Conservation (phyloP, 2,113 vertebrate species). For the Nannospalax galili region DNA sequence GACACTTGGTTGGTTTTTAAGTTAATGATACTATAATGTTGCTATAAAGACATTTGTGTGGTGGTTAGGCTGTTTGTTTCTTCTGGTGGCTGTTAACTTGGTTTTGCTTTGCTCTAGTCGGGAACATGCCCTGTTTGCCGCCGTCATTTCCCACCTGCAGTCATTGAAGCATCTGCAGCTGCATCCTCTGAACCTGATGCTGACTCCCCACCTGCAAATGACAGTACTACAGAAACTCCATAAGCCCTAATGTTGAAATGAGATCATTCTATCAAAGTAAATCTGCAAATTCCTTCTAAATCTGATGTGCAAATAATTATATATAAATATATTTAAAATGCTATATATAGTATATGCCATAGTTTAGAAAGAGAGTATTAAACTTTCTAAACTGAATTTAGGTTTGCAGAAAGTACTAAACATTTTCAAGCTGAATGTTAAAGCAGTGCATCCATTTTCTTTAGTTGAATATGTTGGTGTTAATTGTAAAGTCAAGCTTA, state of each 20-base stretch:
- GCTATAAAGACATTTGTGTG: not conserved
- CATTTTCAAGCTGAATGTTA: conserved; percentile 73
- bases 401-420: conserved; percentile 71
- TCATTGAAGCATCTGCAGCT: conserved; percentile 73
- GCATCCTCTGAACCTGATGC: conserved; percentile 75
- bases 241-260: conserved; percentile 71
- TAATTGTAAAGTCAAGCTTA: conserved; percentile 69
- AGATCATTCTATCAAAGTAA: conserved; percentile 70
- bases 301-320: conserved; percentile 77
- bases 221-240: conserved; percentile 75
- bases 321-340: conserved; percentile 78
- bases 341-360: conserved; percentile 76
- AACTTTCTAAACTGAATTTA: conserved; percentile 80
- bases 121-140: conserved; percentile 92
- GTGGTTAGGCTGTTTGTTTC: not conserved
- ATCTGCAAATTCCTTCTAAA: conserved; percentile 72
- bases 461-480: conserved; percentile 67
- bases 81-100: conserved; percentile 32
- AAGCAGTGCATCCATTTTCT: conserved; percentile 70
- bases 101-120: conserved; percentile 80
- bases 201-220: conserved; percentile 75
- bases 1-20: not conserved
- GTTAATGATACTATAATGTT: not conserved
- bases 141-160: conserved; percentile 84
- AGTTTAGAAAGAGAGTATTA: conserved; percentile 77